Conservation (phyloP, 2,113 vertebrate species). For the Apteryx mantelli region DNA sequence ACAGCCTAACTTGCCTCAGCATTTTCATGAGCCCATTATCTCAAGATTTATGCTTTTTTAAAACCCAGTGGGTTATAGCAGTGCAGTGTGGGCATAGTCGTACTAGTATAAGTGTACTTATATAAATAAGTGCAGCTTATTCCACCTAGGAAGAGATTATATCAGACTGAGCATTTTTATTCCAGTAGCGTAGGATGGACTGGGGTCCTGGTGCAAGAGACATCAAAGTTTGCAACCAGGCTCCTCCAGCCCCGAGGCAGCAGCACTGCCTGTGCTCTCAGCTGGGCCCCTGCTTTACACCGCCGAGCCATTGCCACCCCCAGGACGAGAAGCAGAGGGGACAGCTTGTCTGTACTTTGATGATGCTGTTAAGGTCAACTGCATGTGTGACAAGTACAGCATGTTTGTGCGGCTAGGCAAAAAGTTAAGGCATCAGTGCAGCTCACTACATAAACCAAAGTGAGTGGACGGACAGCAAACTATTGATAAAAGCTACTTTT, state of each 20-base stretch:
- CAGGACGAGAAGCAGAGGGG: neutral
- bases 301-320: neutral
- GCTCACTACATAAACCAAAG: neutral
- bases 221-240: neutral
- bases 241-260: rapidly evolving
- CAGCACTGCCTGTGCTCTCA: neutral
- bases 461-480: neutral
- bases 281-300: neutral
- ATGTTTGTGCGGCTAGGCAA: neutral
- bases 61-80: neutral
- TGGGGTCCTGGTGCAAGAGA: neutral
- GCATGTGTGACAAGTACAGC: neutral
- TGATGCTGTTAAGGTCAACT: neutral
- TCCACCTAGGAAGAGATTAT: neutral
- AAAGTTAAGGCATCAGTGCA: neutral
- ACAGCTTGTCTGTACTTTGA: neutral
- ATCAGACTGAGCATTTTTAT: neutral
- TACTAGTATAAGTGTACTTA: neutral
- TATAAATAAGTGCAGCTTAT: neutral
- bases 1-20: neutral
- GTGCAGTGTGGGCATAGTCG: neutral
- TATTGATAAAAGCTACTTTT: neutral
- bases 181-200: rapidly evolving
- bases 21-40: neutral
- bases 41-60: neutral